Percentiles rank a stretch among this genome's conserved stretches.
Conservation (phyloP, 2,113 vertebrate genomes). For the Mus pahari region DNA sequence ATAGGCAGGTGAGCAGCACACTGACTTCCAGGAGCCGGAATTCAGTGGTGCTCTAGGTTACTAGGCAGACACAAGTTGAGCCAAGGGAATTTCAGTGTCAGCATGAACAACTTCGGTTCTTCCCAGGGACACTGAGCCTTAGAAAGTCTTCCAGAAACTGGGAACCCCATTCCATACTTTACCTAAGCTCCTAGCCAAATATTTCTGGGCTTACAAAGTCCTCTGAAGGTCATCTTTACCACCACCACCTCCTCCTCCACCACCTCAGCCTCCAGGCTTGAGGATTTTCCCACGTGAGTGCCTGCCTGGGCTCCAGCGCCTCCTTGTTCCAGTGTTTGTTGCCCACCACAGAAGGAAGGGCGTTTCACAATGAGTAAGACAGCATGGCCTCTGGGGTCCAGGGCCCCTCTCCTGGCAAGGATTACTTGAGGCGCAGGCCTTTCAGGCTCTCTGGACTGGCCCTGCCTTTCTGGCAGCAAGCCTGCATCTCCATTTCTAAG, state of each 20-base stretch:
- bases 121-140: not conserved
- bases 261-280: not conserved
- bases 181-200: not conserved
- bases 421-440: constrained; percentile 49
- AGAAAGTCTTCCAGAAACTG: constrained; percentile 17
- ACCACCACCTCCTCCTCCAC: not conserved
- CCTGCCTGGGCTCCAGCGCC: not conserved
- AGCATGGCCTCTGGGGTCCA: not conserved
- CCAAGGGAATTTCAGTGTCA: not conserved
- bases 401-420: constrained; percentile 17
- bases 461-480: constrained; percentile 55
- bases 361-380: not conserved
- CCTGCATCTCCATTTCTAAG: constrained; percentile 74
- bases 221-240: not conserved
- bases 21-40: not conserved
- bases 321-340: not conserved
- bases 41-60: not conserved
- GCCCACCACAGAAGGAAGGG: not conserved
- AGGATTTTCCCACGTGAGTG: not conserved
- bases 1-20: not conserved
- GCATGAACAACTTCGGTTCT: not conserved
- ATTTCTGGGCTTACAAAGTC: constrained; percentile 14
- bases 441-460: constrained; percentile 39
- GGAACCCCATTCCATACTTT: not conserved
- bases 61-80: not conserved